Evolutionary conservation across 2,113 vertebrate genomes (phyloP), one percentile per base, ranked within the genome.

Genomic region (Dryoscopus gambensis): DNA sequence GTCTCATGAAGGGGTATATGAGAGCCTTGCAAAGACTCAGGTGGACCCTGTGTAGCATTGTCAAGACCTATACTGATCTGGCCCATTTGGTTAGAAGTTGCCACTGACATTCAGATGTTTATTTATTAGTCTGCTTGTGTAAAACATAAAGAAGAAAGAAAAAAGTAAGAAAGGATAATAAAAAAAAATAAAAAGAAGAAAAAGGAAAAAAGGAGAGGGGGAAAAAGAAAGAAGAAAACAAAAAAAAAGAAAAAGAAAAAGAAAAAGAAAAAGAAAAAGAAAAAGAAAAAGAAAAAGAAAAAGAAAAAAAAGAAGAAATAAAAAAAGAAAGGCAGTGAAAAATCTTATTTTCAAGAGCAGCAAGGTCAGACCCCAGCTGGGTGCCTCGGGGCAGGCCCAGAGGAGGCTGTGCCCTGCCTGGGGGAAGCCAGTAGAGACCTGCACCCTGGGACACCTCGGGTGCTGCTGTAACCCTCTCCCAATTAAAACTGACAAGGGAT

Each of bases 141-240:
- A 13, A 85, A 78, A 77, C 42, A 62, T 11, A 15, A 14, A 24
- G 6, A 35, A 49, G 11, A n/a, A 37, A 53, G 2, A 27, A 19
- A 53, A 33, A 17, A 9, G 10, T 10, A 12, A 33, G 16, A 31
- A 17, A 12, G 3, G 6, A n/a, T 24, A 30, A 28, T 2, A 2
- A 22, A 8, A 5, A 7, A 4, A 9, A 22, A n/a, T n/a, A 33
- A 13, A 5, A 22, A 4, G 1, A 7, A n/a, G n/a, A 11, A 25
- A 15, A 37, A 15, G 3, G 3, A 4, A 6, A 4, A 39, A 68
- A 3, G 11, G 11, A 49, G 9, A 3, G 10, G n/a, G 10, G 6
- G 4, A 2, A 10, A 28, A n/a, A 24, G 3, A 30, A 23, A 15
- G 1, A 28, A 49, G 17, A 8, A 21, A 31, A 25, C 3, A 62